These are phyloP conservation scores for Chaetops frenatus DNA, from an alignment of 2,113 vertebrate species.

Conservation along the genomic window DNA sequence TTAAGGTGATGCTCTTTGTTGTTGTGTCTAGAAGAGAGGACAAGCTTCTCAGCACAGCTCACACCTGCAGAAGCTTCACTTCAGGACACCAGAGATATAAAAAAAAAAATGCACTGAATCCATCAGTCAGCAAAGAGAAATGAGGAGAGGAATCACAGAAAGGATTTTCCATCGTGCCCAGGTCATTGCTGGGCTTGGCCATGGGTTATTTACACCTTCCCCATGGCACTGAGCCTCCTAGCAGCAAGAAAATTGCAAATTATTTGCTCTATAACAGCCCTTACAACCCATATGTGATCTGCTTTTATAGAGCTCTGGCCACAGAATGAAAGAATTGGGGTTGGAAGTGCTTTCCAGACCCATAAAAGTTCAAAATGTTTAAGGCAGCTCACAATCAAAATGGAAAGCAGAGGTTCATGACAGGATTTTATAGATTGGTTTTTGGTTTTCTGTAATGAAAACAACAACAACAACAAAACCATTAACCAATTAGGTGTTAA, in stretches of 20 bases:
- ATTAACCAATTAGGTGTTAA: background rate
- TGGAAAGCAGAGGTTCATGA: background rate
- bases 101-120: background rate
- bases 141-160: rapidly evolving
- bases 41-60: background rate
- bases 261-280: rapidly evolving
- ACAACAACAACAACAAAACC: background rate
- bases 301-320: background rate
- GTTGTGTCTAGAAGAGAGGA: background rate
- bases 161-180: rapidly evolving
- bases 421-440: background rate
- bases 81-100: background rate
- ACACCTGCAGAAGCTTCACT: background rate
- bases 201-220: background rate
- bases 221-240: background rate
- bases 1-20: background rate
- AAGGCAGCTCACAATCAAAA: background rate
- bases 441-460: background rate
- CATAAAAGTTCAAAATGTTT: background rate
- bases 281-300: background rate
- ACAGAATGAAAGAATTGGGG: background rate
- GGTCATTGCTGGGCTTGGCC: background rate
- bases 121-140: background rate
- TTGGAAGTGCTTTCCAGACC: background rate
- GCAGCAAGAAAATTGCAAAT: background rate